These are phyloP conservation scores for Anolis carolinensis DNA, from an alignment of 2,113 vertebrate genomes.

Conservation along the genomic window DNA sequence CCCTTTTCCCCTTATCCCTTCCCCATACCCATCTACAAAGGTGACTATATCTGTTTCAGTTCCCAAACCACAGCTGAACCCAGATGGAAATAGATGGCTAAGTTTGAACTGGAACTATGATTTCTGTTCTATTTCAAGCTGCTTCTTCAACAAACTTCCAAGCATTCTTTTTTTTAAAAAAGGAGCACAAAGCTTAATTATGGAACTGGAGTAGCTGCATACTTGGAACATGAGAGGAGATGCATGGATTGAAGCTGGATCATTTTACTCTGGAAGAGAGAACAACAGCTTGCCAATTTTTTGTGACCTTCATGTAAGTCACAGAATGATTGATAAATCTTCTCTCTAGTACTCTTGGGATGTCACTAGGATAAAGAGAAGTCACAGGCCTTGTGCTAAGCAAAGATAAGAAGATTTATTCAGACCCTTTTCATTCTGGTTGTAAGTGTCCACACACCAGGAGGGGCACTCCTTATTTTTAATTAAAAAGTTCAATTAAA, in stretches of 20 bases:
- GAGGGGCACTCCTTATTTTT: neutral
- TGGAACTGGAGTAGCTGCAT: neutral
- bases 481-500: slow-evolving; percentile 2
- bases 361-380: neutral
- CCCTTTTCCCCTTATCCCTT: neutral
- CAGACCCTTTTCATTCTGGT: neutral
- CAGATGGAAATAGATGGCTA: neutral
- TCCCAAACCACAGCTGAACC: neutral
- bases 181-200: neutral
- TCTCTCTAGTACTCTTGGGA: neutral
- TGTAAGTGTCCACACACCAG: neutral
- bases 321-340: neutral
- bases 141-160: neutral
- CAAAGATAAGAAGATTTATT: neutral
- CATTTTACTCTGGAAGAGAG: neutral
- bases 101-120: neutral
- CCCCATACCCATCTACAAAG: neutral
- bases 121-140: neutral
- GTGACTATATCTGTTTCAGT: neutral
- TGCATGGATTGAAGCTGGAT: neutral
- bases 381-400: neutral
- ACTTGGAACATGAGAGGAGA: neutral
- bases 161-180: neutral
- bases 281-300: neutral
- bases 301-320: neutral